phyloP scores from a whole-genome alignment of 2,797 vertebrate genomes.

The Apodemus agrarius region DNA sequence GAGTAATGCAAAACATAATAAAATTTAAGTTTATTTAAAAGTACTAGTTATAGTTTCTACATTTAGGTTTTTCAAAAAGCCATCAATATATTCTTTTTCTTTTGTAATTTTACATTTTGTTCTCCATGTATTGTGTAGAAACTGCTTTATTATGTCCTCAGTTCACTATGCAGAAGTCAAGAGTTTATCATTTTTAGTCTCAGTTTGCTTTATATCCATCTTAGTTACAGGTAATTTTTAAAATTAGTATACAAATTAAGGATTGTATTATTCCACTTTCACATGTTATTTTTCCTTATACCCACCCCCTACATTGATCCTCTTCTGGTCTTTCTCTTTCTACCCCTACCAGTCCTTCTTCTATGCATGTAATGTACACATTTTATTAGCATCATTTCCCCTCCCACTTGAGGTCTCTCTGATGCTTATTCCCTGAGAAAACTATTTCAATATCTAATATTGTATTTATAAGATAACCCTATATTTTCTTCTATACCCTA shows the following conservation, averaged over 20 bases:
- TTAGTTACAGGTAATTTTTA: neutral
- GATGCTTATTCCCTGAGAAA: neutral
- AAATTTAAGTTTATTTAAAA: neutral
- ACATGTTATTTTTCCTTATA: neutral
- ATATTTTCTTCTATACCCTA: neutral
- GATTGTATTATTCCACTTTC: neutral
- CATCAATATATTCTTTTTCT: neutral
- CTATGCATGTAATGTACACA: neutral
- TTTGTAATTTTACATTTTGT: neutral
- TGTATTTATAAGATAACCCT: neutral
- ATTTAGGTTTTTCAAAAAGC: neutral
- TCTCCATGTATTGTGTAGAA: neutral
- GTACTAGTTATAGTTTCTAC: neutral
- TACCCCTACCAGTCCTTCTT: accelerated
- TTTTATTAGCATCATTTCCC: neutral
- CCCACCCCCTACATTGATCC: accelerated
- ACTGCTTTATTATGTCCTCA: neutral
- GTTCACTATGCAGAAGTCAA: neutral
- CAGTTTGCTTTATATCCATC: neutral
- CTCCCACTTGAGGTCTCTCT: neutral
- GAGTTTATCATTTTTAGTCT: neutral
- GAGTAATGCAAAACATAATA: neutral
- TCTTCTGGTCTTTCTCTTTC: neutral
- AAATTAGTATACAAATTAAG: neutral
- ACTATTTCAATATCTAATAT: neutral